Percentiles rank a stretch among this genome's conserved stretches.
Evolutionary conservation across 2,113 vertebrate species (phyloP).

Genomic region (Meles meles): DNA sequence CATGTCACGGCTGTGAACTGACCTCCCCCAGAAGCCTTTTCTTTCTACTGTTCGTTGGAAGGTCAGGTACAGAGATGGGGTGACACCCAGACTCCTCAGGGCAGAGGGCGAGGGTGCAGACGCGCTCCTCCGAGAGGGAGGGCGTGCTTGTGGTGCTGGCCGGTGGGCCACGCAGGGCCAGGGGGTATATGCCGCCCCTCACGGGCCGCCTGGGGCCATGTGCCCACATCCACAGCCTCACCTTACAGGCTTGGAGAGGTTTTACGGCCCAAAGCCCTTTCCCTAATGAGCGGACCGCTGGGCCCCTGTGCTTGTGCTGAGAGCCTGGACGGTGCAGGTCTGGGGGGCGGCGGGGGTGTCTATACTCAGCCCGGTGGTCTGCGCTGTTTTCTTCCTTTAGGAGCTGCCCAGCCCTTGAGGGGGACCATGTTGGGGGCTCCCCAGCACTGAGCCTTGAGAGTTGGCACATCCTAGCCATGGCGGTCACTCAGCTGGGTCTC

Average conservation of each 20-base stretch:
- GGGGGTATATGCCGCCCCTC: not conserved
- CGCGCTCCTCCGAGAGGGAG: accelerated
- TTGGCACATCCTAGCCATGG: accelerated
- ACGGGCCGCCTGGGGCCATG: accelerated
- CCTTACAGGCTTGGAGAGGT: too few relatives aligned
- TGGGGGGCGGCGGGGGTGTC: accelerated
- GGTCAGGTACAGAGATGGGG: not conserved
- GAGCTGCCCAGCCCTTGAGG: not conserved
- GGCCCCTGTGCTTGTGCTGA: accelerated
- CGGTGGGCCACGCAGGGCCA: not conserved
- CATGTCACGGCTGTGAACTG: accelerated
- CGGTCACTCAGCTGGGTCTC: not conserved
- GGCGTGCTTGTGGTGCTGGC: accelerated
- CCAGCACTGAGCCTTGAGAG: not conserved
- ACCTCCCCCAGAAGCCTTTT: not conserved
- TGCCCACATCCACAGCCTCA: not conserved
- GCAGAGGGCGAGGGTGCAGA: accelerated
- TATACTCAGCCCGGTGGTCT: accelerated
- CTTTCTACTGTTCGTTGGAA: not conserved
- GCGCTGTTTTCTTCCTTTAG: not conserved
- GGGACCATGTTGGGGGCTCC: too few relatives aligned
- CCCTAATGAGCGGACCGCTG: accelerated
- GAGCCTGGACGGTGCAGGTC: not conserved
- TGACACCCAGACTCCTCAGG: not conserved
- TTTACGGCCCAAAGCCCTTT: not conserved